phyloP scores from a whole-genome alignment of 2,113 vertebrate genomes.

The Sporophila hypoxantha region DNA sequence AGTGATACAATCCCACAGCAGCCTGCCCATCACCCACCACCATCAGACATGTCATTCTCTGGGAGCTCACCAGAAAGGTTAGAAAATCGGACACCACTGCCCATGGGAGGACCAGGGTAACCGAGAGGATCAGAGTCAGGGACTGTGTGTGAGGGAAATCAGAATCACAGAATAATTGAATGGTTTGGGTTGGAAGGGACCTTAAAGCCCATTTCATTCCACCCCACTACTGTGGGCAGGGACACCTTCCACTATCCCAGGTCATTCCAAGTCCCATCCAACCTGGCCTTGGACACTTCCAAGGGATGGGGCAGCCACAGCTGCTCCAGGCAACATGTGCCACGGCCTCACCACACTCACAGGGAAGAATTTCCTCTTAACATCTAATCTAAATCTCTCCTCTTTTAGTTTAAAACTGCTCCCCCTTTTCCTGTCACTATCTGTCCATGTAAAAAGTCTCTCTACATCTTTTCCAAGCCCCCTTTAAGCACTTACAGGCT shows the following conservation, averaged over 20 bases:
- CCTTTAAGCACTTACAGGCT: neutral
- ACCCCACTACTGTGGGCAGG: neutral
- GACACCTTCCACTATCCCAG: neutral
- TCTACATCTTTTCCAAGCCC: neutral
- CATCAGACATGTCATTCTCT: neutral
- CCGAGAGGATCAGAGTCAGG: neutral
- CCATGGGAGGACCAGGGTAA: neutral
- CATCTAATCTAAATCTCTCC: neutral
- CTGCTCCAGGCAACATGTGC: neutral
- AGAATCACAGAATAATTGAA: neutral
- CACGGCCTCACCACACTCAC: neutral
- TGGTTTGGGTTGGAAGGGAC: neutral
- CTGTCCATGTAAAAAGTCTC: neutral
- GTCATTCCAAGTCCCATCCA: neutral
- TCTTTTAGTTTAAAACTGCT: neutral
- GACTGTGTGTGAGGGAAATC: neutral
- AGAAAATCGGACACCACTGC: neutral
- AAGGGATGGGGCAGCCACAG: neutral
- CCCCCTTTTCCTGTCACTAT: neutral
- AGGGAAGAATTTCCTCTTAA: neutral
- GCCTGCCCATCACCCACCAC: no score
- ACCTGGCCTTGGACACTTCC: neutral
- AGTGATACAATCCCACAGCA: neutral
- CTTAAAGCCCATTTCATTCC: neutral
- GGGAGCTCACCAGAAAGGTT: neutral